phyloP scores from a whole-genome alignment of 2,113 vertebrate species.

The Podarcis muralis region DNA sequence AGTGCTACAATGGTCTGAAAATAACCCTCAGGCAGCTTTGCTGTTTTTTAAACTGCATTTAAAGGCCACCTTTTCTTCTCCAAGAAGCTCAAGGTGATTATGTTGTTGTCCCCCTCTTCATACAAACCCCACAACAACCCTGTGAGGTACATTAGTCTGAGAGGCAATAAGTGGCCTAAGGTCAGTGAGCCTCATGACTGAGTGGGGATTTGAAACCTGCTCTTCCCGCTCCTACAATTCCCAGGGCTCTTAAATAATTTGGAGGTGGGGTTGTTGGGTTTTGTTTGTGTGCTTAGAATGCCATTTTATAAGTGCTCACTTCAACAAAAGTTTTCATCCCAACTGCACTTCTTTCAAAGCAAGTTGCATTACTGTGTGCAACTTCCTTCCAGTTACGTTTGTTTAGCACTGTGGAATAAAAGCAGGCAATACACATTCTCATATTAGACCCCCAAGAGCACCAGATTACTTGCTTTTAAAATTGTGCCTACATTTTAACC shows the following conservation, averaged over 20 bases:
- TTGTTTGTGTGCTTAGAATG: not conserved
- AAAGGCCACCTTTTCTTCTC: too few species aligned
- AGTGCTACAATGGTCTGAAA: not conserved
- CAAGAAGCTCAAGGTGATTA: too few species aligned
- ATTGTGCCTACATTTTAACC: not conserved
- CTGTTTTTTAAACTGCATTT: too few species aligned
- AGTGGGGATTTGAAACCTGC: too few species aligned
- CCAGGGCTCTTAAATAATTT: not conserved
- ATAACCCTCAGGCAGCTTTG: not conserved
- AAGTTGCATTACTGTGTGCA: not conserved
- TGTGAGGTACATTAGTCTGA: too few species aligned
- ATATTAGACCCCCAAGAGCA: not conserved
- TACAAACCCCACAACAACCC: too few species aligned
- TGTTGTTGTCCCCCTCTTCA: too few species aligned
- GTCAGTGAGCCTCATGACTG: too few species aligned
- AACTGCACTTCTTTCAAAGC: not conserved
- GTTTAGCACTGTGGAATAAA: not conserved
- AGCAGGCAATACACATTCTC: not conserved
- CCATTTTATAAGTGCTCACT: not conserved
- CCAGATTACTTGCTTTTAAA: not conserved
- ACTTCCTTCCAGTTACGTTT: not conserved
- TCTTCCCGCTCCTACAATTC: too few species aligned
- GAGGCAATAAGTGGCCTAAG: too few species aligned
- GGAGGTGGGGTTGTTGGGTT: too few species aligned
- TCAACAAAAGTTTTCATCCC: not conserved